phyloP scores from a whole-genome alignment of 2,888 invertebrate species.

The Anoplius nigerrimus region DNA sequence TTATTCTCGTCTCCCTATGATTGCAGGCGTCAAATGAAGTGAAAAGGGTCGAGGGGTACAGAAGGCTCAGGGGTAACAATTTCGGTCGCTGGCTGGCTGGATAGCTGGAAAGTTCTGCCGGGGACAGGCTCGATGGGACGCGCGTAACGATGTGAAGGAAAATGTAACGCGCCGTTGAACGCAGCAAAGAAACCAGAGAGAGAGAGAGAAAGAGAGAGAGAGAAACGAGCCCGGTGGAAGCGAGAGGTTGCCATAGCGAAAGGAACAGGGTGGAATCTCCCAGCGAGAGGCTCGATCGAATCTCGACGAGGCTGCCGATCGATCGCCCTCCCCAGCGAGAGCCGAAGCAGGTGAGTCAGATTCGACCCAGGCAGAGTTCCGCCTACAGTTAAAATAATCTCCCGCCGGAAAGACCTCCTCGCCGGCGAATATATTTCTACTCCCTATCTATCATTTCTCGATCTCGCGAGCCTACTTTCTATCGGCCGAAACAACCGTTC shows the following conservation, averaged over 20 bases:
- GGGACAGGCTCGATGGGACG: too few relatives aligned
- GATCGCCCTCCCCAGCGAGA: background rate
- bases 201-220: too few relatives aligned
- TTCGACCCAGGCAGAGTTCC: too few relatives aligned
- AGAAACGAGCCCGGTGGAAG: background rate
- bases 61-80: too few relatives aligned
- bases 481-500: background rate
- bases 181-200: background rate
- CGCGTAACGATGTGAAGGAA: slow-evolving; percentile 1
- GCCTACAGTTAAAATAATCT: too few relatives aligned
- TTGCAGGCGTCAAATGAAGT: too few relatives aligned
- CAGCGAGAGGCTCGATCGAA: slow-evolving; percentile 12
- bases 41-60: too few relatives aligned
- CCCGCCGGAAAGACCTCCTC: too few relatives aligned
- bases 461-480: background rate
- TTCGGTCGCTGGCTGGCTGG: too few relatives aligned
- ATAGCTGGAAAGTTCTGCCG: too few relatives aligned
- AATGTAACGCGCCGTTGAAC: slow-evolving; percentile 1
- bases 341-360: too few relatives aligned
- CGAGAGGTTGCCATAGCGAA: background rate
- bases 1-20: too few relatives aligned
- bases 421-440: background rate
- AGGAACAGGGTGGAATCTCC: slow-evolving; percentile 2
- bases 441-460: background rate
- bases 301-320: background rate